Base-by-base conservation (phyloP, 2,113 vertebrate genomes). In the Cettia cetti region DNA sequence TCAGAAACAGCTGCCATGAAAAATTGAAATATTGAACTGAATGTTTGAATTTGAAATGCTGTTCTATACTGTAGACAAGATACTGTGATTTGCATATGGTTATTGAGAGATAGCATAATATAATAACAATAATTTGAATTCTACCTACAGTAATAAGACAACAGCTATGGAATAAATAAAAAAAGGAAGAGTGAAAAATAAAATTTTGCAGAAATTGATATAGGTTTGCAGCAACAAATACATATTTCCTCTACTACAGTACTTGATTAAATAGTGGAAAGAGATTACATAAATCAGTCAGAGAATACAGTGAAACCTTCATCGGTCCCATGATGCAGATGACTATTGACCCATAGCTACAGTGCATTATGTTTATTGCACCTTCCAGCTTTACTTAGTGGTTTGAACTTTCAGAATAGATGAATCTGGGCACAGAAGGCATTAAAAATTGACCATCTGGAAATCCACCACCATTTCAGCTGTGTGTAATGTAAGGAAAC, bases 311-410 rank as follows among this genome's bases (percentile, higher is more conserved):
- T 42, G 49, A 39, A 54, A 16, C 22, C 63, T 92, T 77, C 39
- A 54, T 21, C 42, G n/a, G 10, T 72, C 31, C 12, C 0, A 0
- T 53, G 26, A 33, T 63, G 40, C 42, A 53, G 37, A 61, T 77
- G 28, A n/a, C 57, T 69, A 60, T 37, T 90, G 85, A 72, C 68
- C 45, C 44, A 26, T 24, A 52, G 21, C 37, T 76, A 27, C 37
- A 68, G 5, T 31, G 9, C 27, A 15, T 45, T 40, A 37, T 15
- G 15, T 45, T 70, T 78, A 59, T 28, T 59, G 7, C 39, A 82
- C 52, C 23, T 50, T 70, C 28, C 12, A 53, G 23, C n/a, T 79
- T 80, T 53, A 27, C 7, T 37, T 57, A 26, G 9, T 30, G 11
- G 24, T 89, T 65, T 66, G 12, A 30, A 42, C 26, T 40, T 86